Evolutionary conservation across 2,113 vertebrate genomes (phyloP), one percentile per base, ranked within the genome.

Genomic region (Nycticebus coucang): DNA sequence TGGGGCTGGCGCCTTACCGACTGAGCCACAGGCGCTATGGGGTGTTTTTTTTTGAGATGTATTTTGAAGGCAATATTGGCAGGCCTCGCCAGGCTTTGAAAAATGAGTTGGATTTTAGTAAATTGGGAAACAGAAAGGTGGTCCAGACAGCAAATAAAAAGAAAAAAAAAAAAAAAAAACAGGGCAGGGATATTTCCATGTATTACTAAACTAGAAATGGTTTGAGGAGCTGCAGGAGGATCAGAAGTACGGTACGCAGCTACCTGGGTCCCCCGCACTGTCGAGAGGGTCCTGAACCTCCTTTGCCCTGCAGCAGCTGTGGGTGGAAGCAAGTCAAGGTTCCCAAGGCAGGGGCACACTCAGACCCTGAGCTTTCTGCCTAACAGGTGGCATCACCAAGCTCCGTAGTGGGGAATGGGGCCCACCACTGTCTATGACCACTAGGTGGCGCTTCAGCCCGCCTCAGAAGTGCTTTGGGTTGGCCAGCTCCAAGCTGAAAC

Each of bases 391-490:
- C 8, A 15, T 13, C 59, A 0, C 22, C 3, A 18, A 37, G 82
- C 41, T 66, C 14, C 19, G 30, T 9, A 24, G 1, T 7, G 2
- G n/a, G 59, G 30, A 68, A 37, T 2, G 64, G 33, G 28, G 33
- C 60, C 22, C 9, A 15, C 64, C 33, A 14, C n/a, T 26, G 13
- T 3, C 9, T 19, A 1, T 0, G 3, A 13, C 97, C 98, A 97
- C 97, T 79, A 96, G 98, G 93, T 98, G 98, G 98, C 92, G 92
- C 37, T 86, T 80, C 86, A 91, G 66, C 95, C 89, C 22, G 95
- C 95, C 24, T 87, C 0, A 94, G 78, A 66, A 87, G 41, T 35
- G 30, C 4, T n/a, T 21, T 1, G 74, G 33, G 41, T 30, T 78
- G 21, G 28, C 66, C 19, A 1, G 26, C 0, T 33, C 80, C 18